A percentile compares a stretch with the other conserved stretches of the same genome.
Evolutionary conservation across 2,113 vertebrate species (phyloP).

Genomic region (Hippopotamus amphibius): DNA sequence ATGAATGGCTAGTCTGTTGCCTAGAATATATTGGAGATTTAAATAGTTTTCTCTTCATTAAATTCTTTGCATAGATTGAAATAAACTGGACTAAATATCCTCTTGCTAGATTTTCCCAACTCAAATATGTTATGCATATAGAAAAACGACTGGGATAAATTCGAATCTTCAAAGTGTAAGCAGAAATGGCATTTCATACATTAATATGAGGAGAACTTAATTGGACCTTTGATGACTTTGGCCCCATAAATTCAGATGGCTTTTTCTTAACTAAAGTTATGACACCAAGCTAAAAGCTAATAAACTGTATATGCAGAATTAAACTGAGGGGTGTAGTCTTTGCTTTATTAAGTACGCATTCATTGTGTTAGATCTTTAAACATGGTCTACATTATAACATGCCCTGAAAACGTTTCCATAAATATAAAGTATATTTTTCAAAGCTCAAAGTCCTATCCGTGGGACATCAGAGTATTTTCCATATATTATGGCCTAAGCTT

Average conservation of each 20-base stretch:
- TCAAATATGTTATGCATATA: not conserved
- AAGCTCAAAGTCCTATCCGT: constrained; percentile 70
- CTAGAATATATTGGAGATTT: not conserved
- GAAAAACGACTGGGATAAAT: not conserved
- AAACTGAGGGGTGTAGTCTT: constrained; percentile 15
- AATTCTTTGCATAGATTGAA: constrained; percentile 12
- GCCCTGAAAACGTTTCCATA: constrained; percentile 76
- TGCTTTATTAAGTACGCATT: constrained; percentile 57
- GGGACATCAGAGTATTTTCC: constrained; percentile 72
- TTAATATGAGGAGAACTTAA: not conserved
- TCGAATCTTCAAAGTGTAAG: not conserved
- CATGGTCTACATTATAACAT: constrained; percentile 64
- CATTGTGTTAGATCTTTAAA: constrained; percentile 60
- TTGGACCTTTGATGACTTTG: not conserved
- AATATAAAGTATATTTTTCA: constrained; percentile 67
- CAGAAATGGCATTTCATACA: not conserved
- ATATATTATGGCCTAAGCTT: constrained; percentile 46
- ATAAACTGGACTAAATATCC: not conserved
- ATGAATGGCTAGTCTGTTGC: constrained; percentile 14
- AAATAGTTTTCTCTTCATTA: constrained; percentile 44
- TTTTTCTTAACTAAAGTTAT: constrained; percentile 42
- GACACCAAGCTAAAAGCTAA: not conserved
- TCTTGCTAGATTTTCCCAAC: not conserved
- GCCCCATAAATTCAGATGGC: constrained; percentile 27
- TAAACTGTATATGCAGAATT: constrained; percentile 17